phyloP scores from a whole-genome alignment of 2,888 invertebrate genomes.

The Meliscaeva auricollis region DNA sequence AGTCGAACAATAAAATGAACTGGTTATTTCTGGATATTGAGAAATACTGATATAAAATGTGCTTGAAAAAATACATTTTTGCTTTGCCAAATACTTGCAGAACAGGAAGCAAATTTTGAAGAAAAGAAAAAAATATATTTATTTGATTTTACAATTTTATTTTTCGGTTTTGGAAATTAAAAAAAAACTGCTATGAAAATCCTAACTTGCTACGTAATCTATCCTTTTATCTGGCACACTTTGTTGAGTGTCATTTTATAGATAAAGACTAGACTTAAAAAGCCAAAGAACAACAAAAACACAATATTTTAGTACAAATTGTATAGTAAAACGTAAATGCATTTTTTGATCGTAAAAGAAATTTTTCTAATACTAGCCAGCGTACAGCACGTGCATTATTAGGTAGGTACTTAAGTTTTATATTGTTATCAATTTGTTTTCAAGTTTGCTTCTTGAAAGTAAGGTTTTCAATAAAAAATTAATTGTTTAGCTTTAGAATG shows the following conservation, averaged over 20 bases:
- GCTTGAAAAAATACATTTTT: background rate
- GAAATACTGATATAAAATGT: background rate
- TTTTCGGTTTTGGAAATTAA: no score
- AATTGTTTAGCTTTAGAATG: no score
- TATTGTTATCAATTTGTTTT: no score
- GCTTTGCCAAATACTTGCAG: background rate
- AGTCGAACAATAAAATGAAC: background rate
- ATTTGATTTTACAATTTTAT: no score
- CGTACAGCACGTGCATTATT: no score
- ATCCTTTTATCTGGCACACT: conserved; percentile 24
- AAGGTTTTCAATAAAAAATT: no score
- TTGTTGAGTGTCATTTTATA: conserved; percentile 4
- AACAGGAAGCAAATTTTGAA: background rate
- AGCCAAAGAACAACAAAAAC: background rate
- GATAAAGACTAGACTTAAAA: background rate
- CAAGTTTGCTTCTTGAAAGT: no score
- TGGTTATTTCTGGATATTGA: background rate
- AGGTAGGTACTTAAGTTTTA: no score
- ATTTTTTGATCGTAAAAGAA: no score
- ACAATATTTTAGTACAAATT: background rate
- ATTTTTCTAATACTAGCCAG: no score
- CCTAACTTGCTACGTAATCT: background rate
- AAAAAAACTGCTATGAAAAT: background rate
- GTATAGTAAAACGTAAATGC: background rate
- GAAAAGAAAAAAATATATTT: no score